Percentiles rank a stretch among this genome's conserved stretches.
These are phyloP conservation scores for Clarias magur DNA, from an alignment of 2,113 vertebrate genomes.

Conservation along the genomic window DNA sequence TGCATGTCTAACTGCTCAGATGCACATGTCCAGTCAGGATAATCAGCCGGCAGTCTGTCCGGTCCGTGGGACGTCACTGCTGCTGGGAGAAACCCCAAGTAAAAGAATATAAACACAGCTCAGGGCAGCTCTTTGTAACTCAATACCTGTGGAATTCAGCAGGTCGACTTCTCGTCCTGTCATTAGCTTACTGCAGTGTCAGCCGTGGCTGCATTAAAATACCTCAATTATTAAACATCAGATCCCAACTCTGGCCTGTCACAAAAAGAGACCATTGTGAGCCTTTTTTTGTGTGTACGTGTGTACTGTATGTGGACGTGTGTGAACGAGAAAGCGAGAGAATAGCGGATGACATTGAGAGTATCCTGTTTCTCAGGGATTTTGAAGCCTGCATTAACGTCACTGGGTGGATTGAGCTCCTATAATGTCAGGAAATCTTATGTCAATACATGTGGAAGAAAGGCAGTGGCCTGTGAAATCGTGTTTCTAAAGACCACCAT, in stretches of 20 bases:
- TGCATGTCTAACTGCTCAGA: slow-evolving; percentile 24
- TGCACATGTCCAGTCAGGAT: slow-evolving; percentile 31
- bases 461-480: slow-evolving; percentile 43
- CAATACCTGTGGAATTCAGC: slow-evolving; percentile 48
- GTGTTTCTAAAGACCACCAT: slow-evolving; percentile 46
- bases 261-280: slow-evolving; percentile 57
- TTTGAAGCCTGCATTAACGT: slow-evolving; percentile 35
- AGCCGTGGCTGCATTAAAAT: slow-evolving; percentile 54
- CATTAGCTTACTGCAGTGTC: slow-evolving; percentile 48
- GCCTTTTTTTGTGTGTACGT: slow-evolving; percentile 18
- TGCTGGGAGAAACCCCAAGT: slow-evolving; percentile 25
- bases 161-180: slow-evolving; percentile 47
- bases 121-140: slow-evolving; percentile 42
- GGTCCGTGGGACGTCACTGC: slow-evolving; percentile 20
- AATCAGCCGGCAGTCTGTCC: slow-evolving; percentile 20
- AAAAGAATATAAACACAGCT: slow-evolving; percentile 32
- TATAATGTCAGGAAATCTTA: slow-evolving; percentile 49
- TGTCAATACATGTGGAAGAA: slow-evolving; percentile 48
- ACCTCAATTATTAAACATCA: slow-evolving; percentile 56
- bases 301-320: slow-evolving; percentile 30
- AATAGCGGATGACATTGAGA: slow-evolving; percentile 23
- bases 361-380: slow-evolving; percentile 49
- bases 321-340: background rate
- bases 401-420: slow-evolving; percentile 35
- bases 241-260: slow-evolving; percentile 39